A percentile compares a stretch with the other conserved stretches of the same genome.
Evolutionary conservation across 2,797 vertebrate genomes (phyloP).

Genomic region (Muscicapa comitata): DNA sequence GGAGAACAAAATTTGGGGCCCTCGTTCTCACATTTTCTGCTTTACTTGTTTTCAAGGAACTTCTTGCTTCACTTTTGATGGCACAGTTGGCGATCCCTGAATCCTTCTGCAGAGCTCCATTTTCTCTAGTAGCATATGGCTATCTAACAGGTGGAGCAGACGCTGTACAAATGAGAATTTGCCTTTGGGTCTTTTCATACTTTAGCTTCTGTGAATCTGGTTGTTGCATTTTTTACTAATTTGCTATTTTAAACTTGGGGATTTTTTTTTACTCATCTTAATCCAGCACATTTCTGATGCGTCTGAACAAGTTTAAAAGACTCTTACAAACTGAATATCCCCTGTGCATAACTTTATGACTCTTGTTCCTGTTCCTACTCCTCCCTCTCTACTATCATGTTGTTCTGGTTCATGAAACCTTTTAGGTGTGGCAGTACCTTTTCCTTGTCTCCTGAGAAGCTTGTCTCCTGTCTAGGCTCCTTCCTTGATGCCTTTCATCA

Average conservation of each 20-base stretch:
- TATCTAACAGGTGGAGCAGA: conserved; percentile 53
- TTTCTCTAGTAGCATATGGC: conserved; percentile 30
- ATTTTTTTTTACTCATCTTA: neutral
- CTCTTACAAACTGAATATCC: neutral
- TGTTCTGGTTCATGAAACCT: neutral
- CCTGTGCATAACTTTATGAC: neutral
- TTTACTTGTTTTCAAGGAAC: neutral
- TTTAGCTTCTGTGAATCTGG: conserved; percentile 37
- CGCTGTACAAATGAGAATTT: conserved; percentile 29
- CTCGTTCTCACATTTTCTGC: neutral
- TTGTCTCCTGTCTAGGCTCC: neutral
- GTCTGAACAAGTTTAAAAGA: conserved; percentile 5
- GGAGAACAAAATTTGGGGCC: neutral
- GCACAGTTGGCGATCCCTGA: neutral
- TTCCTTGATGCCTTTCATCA: neutral
- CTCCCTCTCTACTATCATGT: neutral
- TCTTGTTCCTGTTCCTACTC: neutral
- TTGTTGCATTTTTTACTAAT: conserved; percentile 5
- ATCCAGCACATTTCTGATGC: neutral
- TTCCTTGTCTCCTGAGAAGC: neutral
- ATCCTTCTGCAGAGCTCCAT: conserved; percentile 24
- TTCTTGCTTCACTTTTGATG: neutral
- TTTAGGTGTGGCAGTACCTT: neutral
- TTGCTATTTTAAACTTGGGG: neutral
- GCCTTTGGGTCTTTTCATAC: conserved; percentile 42